These are phyloP conservation scores for Diadromus collaris DNA, from an alignment of 2,888 invertebrate species.

Conservation along the genomic window DNA sequence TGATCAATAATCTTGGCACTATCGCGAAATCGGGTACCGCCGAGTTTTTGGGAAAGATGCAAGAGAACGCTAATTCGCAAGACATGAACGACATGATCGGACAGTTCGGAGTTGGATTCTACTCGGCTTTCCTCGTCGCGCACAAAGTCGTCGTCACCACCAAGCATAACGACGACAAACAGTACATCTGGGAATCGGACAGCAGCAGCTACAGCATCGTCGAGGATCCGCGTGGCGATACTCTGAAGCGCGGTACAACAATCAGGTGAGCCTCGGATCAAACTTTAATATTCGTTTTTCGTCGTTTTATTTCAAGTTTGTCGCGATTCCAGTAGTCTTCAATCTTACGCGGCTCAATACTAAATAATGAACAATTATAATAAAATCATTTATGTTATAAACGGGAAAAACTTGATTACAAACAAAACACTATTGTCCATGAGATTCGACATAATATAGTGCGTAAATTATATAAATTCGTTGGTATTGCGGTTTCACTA, in stretches of 20 bases:
- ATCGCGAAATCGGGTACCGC: conserved; percentile 99
- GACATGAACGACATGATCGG: conserved; percentile 99
- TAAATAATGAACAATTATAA: too few relatives aligned
- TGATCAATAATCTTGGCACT: conserved; percentile 98
- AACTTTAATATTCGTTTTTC: conserved; percentile 8
- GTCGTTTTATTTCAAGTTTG: neutral
- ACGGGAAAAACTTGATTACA: too few relatives aligned
- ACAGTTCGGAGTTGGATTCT: conserved; percentile 99
- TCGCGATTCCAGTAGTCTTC: neutral
- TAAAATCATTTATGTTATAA: too few relatives aligned
- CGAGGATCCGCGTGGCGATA: conserved; percentile 96
- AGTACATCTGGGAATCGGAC: conserved; percentile 99
- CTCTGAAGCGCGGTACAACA: conserved; percentile 94
- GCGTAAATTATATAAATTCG: too few relatives aligned
- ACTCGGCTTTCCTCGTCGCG: conserved; percentile 97
- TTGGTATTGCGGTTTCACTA: too few relatives aligned
- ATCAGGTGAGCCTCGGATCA: conserved; percentile 83
- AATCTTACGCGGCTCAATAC: neutral
- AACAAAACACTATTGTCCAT: too few relatives aligned
- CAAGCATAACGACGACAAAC: conserved; percentile 96
- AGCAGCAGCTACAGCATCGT: conserved; percentile 93
- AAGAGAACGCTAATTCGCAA: conserved; percentile 83
- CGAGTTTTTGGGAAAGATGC: conserved; percentile 96
- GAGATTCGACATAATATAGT: too few relatives aligned
- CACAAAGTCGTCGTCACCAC: conserved; percentile 97